phyloP scores from a whole-genome alignment of 2,797 vertebrate genomes.

The Neopelma chrysocephalum region DNA sequence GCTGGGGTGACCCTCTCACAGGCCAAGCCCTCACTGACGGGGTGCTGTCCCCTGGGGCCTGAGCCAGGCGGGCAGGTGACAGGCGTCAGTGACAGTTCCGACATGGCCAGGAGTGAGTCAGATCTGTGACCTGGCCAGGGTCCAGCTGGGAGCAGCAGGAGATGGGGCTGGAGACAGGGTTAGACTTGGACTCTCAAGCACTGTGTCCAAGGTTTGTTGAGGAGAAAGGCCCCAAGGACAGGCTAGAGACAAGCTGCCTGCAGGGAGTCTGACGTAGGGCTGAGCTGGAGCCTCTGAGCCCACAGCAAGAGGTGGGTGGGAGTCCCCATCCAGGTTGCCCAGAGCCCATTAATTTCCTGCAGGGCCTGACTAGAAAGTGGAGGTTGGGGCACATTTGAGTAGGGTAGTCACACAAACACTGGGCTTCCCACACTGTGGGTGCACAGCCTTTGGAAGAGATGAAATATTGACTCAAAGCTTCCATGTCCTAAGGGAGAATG shows the following conservation, averaged over 20 bases:
- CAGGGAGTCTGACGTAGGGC: fast-evolving
- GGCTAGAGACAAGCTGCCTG: neutral
- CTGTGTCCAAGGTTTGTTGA: neutral
- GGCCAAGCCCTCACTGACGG: neutral
- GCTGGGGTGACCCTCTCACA: fast-evolving
- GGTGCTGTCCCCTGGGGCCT: neutral
- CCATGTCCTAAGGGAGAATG: neutral
- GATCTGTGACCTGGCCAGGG: fast-evolving
- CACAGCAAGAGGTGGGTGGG: too few species aligned
- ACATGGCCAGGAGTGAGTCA: fast-evolving
- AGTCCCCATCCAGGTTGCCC: neutral
- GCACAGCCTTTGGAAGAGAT: neutral
- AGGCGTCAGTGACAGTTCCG: neutral
- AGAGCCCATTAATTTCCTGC: too few species aligned
- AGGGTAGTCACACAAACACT: neutral
- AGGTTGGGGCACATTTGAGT: fast-evolving
- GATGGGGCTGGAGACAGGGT: neutral
- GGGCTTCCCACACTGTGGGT: neutral
- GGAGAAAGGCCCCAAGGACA: neutral
- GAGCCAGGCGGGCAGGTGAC: neutral
- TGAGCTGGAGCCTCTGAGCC: neutral
- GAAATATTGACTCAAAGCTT: neutral
- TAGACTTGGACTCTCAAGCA: neutral
- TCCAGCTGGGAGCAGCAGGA: neutral
- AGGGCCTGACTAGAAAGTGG: neutral